Evolutionary conservation across 1,140 invertebrate species (phyloP), one percentile per base, ranked within the genome.

Genomic region (Nylanderia fulva): DNA sequence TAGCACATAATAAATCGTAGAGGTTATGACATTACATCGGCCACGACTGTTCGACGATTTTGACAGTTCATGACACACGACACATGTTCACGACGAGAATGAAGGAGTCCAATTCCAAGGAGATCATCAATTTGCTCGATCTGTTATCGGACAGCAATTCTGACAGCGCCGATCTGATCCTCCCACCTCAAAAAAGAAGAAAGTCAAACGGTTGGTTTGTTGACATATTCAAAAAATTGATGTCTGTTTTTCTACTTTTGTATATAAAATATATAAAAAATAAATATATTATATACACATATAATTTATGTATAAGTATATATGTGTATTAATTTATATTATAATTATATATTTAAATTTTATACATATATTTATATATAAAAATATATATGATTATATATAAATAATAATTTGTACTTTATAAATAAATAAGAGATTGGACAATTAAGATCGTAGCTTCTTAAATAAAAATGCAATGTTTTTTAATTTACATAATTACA

Each of bases 121-220:
- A 96, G 94, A 96, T 96, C 61, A 96, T 96, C 91, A 96, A 96
- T 87, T 94, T 96, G 24, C 92, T 96, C 86, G 96, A 96, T 88
- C 92, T 96, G 66, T 95, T 96, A 27, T 96, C 96, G 52, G 96
- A 96, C 71, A 96, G 95, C 88, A 96, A 96, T 72, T 96, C 96
- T 0, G 96, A 96, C 86, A 93, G 96, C 71, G 94, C 96, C n/a
- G 96, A 96, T 90, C 90, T 96, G 91, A 95, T 96, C 84, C 94
- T 96, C 63, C 94, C 95, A 66, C 95, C 95, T 18, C 86, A 84
- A 96, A 95, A 86, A 96, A 96, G 87, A 96, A 96, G 85, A 96
- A 95, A 91, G 93, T 95, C 18, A 95, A 94, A 86, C 93, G 95
- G 21, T 5, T 11, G 24, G 33, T 39, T 74, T 74, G 33, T 74